These are phyloP conservation scores for Enteromius anoplus DNA, from an alignment of 2,797 vertebrate species.

Conservation along the genomic window DNA sequence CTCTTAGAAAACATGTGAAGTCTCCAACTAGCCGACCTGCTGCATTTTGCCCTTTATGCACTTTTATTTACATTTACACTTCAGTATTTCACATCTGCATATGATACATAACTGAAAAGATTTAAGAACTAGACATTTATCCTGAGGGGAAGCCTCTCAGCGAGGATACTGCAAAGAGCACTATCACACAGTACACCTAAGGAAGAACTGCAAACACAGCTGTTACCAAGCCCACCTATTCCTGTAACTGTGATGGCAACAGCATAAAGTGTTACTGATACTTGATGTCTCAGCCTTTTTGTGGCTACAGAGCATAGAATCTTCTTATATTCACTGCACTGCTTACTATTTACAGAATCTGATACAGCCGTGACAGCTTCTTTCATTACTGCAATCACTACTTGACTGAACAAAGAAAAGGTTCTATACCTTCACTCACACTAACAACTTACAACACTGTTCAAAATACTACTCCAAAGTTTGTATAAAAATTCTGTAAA, in stretches of 20 bases:
- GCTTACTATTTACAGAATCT: conserved; percentile 13
- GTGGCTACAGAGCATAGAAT: neutral
- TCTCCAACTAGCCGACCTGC: neutral
- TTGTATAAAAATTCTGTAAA: neutral
- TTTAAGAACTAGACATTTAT: neutral
- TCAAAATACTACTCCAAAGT: neutral
- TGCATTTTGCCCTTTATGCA: neutral
- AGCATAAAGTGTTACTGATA: neutral
- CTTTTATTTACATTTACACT: neutral
- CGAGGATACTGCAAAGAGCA: neutral
- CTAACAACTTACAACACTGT: neutral
- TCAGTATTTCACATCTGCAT: neutral
- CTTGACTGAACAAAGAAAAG: neutral
- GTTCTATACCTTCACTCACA: neutral
- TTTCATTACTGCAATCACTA: neutral
- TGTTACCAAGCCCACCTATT: neutral
- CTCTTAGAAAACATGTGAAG: neutral
- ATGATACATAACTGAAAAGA: neutral
- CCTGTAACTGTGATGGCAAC: conserved; percentile 13
- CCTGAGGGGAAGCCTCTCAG: conserved; percentile 32
- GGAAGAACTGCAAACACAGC: conserved; percentile 2
- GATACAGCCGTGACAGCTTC: neutral
- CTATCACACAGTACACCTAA: conserved; percentile 3
- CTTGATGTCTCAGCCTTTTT: neutral
- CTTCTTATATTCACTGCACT: neutral